Percentiles rank a stretch among this genome's conserved stretches.
Evolutionary conservation across 2,888 invertebrate genomes (phyloP).

Genomic region (Cyclophora punctaria): DNA sequence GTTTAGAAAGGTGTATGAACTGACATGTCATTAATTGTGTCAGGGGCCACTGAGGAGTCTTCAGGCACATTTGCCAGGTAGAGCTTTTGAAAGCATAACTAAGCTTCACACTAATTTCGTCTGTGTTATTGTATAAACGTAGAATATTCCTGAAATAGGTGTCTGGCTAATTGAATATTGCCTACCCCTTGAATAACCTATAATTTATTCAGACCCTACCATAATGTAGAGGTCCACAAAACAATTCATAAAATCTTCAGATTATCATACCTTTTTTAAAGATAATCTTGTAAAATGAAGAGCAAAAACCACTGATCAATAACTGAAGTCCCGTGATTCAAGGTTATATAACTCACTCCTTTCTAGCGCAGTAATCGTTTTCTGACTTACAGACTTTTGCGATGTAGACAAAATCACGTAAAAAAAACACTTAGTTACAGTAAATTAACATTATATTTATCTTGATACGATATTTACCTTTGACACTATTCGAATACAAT

Average conservation of each 20-base stretch:
- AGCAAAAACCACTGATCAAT: constrained; percentile 51
- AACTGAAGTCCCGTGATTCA: constrained; percentile 70
- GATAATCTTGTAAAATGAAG: constrained; percentile 25
- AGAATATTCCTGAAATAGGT: too few species aligned
- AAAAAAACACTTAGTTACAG: constrained; percentile 15
- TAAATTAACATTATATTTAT: constrained; percentile 23
- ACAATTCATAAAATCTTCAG: too few species aligned
- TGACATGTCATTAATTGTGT: constrained; percentile 2
- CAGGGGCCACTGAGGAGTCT: background rate
- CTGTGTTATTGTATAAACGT: too few species aligned
- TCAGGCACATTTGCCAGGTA: too few species aligned
- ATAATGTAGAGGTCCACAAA: too few species aligned
- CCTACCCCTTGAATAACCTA: too few species aligned
- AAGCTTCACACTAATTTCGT: too few species aligned
- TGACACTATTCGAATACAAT: constrained; percentile 56
- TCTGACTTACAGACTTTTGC: constrained; percentile 17
- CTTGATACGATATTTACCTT: constrained; percentile 53
- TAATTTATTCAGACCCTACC: too few species aligned
- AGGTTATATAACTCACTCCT: constrained; percentile 72
- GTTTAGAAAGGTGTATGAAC: constrained; percentile 5
- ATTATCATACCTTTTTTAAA: constrained; percentile 28
- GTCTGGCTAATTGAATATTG: too few species aligned
- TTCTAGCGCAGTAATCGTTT: constrained; percentile 44
- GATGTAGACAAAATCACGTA: constrained; percentile 12
- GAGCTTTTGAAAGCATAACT: too few species aligned